Evolutionary conservation across 2,888 invertebrate genomes (phyloP).

Genomic region (Tetragonisca angustula): DNA sequence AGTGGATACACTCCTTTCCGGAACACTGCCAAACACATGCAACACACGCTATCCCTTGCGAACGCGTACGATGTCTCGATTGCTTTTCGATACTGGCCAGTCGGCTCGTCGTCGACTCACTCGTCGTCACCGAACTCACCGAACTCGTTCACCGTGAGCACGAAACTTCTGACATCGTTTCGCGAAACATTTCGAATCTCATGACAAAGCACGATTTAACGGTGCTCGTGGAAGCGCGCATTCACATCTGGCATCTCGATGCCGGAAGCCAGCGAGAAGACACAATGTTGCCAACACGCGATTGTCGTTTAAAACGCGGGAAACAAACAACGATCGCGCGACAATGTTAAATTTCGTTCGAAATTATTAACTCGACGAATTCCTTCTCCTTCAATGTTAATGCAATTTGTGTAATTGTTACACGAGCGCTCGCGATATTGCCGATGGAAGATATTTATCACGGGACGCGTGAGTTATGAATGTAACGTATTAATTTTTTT

Average conservation of each 20-base stretch:
- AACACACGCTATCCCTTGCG: conserved; percentile 47
- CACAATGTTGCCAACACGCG: conserved; percentile 49
- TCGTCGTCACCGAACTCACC: not conserved
- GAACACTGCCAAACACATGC: conserved; percentile 51
- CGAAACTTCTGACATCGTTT: conserved; percentile 19
- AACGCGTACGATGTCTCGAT: not conserved
- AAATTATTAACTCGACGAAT: not conserved
- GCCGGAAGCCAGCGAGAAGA: conserved; percentile 57
- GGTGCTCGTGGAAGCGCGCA: conserved; percentile 70
- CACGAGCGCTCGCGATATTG: not conserved
- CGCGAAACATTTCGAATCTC: conserved; percentile 59
- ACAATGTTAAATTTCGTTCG: not conserved
- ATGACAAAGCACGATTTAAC: conserved; percentile 75
- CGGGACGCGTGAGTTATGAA: not conserved
- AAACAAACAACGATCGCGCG: not conserved
- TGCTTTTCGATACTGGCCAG: not conserved
- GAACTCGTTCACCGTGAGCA: conserved; percentile 6
- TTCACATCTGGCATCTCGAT: conserved; percentile 70
- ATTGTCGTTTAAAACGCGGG: conserved; percentile 46
- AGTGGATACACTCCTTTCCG: conserved; percentile 42
- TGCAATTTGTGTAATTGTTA: not conserved
- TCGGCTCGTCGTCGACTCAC: not conserved
- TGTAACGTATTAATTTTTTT: not conserved
- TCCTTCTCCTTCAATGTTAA: not conserved
- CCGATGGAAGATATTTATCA: not conserved